These are phyloP conservation scores for Atta cephalotes DNA, from an alignment of 1,140 invertebrate genomes.

Conservation along the genomic window DNA sequence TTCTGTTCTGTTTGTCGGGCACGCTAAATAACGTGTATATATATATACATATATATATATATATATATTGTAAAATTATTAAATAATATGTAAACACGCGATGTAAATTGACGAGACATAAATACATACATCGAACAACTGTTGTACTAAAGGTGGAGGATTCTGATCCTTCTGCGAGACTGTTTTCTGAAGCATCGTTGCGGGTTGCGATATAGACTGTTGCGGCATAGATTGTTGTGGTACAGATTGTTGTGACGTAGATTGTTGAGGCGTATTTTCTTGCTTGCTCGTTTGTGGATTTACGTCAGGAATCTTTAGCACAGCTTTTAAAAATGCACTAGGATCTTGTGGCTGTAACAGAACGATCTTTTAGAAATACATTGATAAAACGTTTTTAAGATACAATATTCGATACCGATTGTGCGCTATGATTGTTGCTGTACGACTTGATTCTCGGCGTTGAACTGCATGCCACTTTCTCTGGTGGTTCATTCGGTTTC, in stretches of 20 bases:
- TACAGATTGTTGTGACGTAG: no score
- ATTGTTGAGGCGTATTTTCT: neutral
- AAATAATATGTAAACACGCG: neutral
- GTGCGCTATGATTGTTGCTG: constrained; percentile 18
- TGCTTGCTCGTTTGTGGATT: constrained; percentile 65
- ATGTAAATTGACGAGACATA: neutral
- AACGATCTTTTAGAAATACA: constrained; percentile 3
- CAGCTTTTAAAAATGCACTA: constrained; percentile 83
- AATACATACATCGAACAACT: constrained; percentile 83
- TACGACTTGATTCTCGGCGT: constrained; percentile 50
- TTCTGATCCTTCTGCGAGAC: constrained; percentile 71
- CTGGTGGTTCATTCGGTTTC: constrained; percentile 53
- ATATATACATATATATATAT: constrained; percentile 21
- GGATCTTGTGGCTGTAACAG: constrained; percentile 80
- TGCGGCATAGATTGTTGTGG: neutral
- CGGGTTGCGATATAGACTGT: neutral
- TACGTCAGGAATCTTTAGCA: constrained; percentile 83
- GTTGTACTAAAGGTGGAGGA: constrained; percentile 82
- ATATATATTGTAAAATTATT: constrained; percentile 34
- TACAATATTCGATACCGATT: constrained; percentile 54
- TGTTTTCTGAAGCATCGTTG: neutral
- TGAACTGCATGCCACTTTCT: constrained; percentile 28
- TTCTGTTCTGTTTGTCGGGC: constrained; percentile 78
- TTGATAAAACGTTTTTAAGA: neutral
- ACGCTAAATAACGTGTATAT: constrained; percentile 74